Evolutionary conservation across 2,797 vertebrate species (phyloP), one percentile per base, ranked within the genome.

Genomic region (Ispidina picta): DNA sequence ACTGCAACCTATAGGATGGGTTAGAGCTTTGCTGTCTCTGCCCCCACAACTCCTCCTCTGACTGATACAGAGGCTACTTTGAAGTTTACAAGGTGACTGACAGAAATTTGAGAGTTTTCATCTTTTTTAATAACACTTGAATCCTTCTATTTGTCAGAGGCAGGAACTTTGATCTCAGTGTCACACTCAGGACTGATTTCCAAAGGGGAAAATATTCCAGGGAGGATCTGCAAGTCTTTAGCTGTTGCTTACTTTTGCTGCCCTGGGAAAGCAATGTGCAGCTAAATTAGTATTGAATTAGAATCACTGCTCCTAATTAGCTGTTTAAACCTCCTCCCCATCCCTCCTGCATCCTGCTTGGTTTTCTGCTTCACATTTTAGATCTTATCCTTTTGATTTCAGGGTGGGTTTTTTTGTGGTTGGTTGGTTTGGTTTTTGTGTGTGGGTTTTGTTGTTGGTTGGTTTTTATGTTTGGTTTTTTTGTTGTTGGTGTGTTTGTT

Each of bases 61-160:
- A 2, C 62, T 60, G 49, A 11, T n/a, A 3, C 79, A 41, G 37
- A 4, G 80, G 48, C 70, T 9, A 23, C 93, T 96, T 95, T 90
- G 92, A 95, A 83, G 77, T 81, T 77, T 23, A 4, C 56, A 8
- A 33, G 72, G 5, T 59, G 76, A 55, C 5, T 80, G 93, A 23
- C 59, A 6, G 80, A 86, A 90, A 81, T 59, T 17, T 1, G 66
- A 83, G 77, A 90, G 37, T 93, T 81, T 94, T 94, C 81, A 78
- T 94, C 90, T 91, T 19, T 81, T 84, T 88, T 72, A 93, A 88
- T 88, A 62, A 75, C 64, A 63, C 86, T 86, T 90, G 81, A 91
- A 86, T 86, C 90, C 71, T 93, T 86, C 56, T 44, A 15, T 91
- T 95, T 94, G 88, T 88, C 83, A 52, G 23, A 69, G 86, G 68